phyloP scores from a whole-genome alignment of 2,113 vertebrate genomes.

The Tympanuchus pallidicinctus region DNA sequence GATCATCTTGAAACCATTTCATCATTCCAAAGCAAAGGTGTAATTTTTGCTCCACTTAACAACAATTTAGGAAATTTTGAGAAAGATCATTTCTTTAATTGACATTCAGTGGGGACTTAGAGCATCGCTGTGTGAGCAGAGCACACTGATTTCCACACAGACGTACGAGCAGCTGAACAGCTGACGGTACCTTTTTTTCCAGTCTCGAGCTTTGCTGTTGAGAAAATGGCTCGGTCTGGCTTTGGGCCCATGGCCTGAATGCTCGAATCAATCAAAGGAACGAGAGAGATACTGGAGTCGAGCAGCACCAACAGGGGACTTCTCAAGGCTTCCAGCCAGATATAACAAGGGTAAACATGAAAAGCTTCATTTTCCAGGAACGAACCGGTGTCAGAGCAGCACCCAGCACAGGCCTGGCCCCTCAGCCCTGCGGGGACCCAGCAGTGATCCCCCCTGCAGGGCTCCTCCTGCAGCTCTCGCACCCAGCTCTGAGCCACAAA shows the following conservation, averaged over 20 bases:
- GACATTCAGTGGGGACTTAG: neutral
- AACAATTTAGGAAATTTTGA: neutral
- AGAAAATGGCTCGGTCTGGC: constrained; percentile 37
- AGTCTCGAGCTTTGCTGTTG: constrained; percentile 1
- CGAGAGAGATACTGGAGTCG: constrained; percentile 60
- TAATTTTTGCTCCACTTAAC: neutral
- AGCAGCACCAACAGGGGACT: constrained; percentile 57
- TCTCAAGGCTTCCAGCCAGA: constrained; percentile 70
- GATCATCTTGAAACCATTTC: constrained; percentile 27
- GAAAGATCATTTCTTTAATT: neutral
- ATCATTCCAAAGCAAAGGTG: neutral
- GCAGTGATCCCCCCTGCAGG: neutral
- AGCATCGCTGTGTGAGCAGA: accelerated
- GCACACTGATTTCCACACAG: neutral
- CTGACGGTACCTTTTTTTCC: neutral
- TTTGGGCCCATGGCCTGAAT: constrained; percentile 14
- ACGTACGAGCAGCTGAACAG: neutral
- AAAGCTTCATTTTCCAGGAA: constrained; percentile 69
- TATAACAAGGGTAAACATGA: constrained; percentile 71
- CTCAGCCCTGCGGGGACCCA: neutral
- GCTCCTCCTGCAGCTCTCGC: neutral
- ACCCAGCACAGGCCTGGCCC: constrained; percentile 38
- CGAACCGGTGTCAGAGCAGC: constrained; percentile 44
- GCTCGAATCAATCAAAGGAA: constrained; percentile 64
- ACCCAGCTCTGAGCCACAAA: constrained; percentile 7